Conservation (phyloP, 2,113 vertebrate species). For the Mesembrinibis cayennensis region DNA sequence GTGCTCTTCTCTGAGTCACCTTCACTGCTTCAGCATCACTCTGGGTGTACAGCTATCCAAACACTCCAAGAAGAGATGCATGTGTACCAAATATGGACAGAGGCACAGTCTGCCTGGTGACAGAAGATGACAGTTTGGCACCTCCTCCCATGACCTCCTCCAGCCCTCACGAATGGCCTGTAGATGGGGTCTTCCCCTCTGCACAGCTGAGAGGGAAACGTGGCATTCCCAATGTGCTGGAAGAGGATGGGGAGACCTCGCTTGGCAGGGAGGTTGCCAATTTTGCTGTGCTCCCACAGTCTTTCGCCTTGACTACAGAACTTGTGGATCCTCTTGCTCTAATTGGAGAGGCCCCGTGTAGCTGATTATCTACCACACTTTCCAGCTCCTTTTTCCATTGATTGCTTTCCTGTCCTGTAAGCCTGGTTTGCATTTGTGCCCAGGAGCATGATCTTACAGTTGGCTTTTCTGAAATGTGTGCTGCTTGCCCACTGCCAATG, state of each 20-base stretch:
- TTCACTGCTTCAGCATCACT: not conserved
- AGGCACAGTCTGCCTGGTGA: not conserved
- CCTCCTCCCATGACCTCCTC: not conserved
- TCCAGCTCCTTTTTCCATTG: not conserved
- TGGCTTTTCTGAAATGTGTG: not conserved
- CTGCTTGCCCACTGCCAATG: not conserved
- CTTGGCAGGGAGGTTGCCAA: not conserved
- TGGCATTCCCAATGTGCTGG: not conserved
- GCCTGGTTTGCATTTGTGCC: not conserved
- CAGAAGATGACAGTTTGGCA: not conserved
- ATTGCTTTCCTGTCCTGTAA: not conserved
- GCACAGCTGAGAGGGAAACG: not conserved
- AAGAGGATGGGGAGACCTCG: not conserved
- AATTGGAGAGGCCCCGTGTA: not conserved
- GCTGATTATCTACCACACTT: not conserved
- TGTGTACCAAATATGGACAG: not conserved
- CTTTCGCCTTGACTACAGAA: not conserved
- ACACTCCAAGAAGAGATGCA: not conserved
- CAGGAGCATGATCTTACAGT: not conserved
- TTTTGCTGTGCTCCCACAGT: not conserved
- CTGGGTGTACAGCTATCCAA: not conserved
- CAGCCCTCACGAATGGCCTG: not conserved
- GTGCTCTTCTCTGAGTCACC: not conserved
- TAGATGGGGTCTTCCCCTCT: not conserved
- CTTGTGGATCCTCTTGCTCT: not conserved